Base-by-base conservation (phyloP, 2,113 vertebrate species). In the Pseudolaguvia tuberculata region DNA sequence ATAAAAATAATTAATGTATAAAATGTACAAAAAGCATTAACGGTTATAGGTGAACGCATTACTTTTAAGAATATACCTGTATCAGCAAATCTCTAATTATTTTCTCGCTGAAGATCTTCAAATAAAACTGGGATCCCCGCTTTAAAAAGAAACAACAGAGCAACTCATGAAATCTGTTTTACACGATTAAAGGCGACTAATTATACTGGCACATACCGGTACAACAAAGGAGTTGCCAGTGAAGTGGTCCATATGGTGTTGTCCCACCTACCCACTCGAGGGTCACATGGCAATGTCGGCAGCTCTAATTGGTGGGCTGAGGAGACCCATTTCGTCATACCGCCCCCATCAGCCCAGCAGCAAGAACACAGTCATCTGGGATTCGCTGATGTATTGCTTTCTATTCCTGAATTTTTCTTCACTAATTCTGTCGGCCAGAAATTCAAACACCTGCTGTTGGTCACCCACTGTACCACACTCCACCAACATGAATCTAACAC, bases 341-440 rank as follows among this genome's bases (percentile, higher is more conserved):
- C 25, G 29, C 52, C 50, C 71, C 53, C 35, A 69, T 71, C 35
- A 81, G 48, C 29, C 12, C 12, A 56, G 21, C 47, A 59, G 56
- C 45, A 66, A 25, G 50, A 77, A 52, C 50, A 23, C 13, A 29
- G 23, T 63, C 31, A 5, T 47, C 71, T 66, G 48, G 23, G 56
- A 70, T 21, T 25, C 20, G 8, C 53, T 85, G 80, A 89, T 82
- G 79, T 70, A 83, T 78, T 61, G 48, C 55, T 74, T 83, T 78
- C 78, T 83, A 83, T 83, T 84, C 55, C 71, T 84, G 68, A 58
- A 74, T 48, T 42, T 25, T 55, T 1, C 66, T 80, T 15, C 63
- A 21, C 47, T 47, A 20, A 15, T 63, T 55, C 57, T 62, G 45
- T n/a, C 57, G 25, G 56, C 42, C 35, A 39, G 73, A 35, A 79